Evolutionary conservation across 2,888 invertebrate species (phyloP).

Genomic region (Apomyelois bistriatella): DNA sequence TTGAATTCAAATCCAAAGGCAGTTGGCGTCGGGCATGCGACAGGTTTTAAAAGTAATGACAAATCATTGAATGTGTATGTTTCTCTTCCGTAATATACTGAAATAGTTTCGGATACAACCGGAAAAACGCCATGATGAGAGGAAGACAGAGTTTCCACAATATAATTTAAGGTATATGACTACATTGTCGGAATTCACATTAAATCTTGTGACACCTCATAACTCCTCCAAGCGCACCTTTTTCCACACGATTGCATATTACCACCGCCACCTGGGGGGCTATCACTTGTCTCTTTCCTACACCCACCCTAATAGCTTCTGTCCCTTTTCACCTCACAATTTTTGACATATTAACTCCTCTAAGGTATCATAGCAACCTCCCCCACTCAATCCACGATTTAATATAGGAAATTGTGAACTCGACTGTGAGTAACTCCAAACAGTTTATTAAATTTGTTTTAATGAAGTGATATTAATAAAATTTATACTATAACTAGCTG

Average conservation of each 20-base stretch:
- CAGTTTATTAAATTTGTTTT: slow-evolving; percentile 71
- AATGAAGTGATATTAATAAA: neutral
- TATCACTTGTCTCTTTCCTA: slow-evolving; percentile 41
- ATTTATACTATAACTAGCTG: neutral
- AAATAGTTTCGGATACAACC: too few relatives aligned
- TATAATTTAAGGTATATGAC: slow-evolving; percentile 12
- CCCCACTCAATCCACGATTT: slow-evolving; percentile 59
- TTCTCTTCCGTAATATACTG: too few relatives aligned
- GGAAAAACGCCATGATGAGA: too few relatives aligned
- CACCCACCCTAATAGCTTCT: slow-evolving; percentile 29
- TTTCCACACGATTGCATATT: slow-evolving; percentile 75
- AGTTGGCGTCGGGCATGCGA: too few relatives aligned
- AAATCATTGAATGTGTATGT: too few relatives aligned
- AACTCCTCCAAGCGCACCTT: slow-evolving; percentile 63
- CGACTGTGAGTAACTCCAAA: slow-evolving; percentile 57
- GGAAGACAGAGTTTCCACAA: neutral
- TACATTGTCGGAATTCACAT: slow-evolving; percentile 48
- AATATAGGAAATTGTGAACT: slow-evolving; percentile 77
- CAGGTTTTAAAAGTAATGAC: too few relatives aligned
- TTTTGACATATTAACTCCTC: slow-evolving; percentile 80
- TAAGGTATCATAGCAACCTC: slow-evolving; percentile 77
- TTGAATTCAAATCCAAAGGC: too few relatives aligned
- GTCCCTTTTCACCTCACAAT: slow-evolving; percentile 56
- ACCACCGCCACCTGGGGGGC: slow-evolving; percentile 68
- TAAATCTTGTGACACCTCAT: slow-evolving; percentile 59